Evolutionary conservation across 2,113 vertebrate genomes (phyloP), one percentile per base, ranked within the genome.

Genomic region (Miniopterus natalensis): DNA sequence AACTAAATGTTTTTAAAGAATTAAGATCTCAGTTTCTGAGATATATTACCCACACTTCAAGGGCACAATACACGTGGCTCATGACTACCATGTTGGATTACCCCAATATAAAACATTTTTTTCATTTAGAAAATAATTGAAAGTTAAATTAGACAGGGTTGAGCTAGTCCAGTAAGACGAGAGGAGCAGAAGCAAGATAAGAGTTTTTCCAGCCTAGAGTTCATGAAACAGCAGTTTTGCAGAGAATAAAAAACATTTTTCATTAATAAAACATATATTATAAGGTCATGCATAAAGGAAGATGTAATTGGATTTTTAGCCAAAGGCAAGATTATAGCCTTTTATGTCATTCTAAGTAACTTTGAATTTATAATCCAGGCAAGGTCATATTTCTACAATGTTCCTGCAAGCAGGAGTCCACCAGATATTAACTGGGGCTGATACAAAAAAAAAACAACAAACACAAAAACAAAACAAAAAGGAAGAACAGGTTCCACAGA

Each of bases 221-320:
- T 96, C 79, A 88, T 36, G 36, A 96, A 94, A 63, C 21, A 81
- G 51, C 29, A 91, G n/a, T 92, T 77, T 49, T 40, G 21, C 29
- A 92, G 18, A 95, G 31, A 94, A 94, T 88, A 94, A 74, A 96
- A 91, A 57, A 85, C 23, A 97, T 31, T 96, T 96, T 95, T 93
- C 55, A 96, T 97, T 96, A 97, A 68, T 95, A 96, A 96, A 94
- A 85, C 23, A 88, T 96, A 91, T 94, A 95, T 91, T 81, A 83
- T 91, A 91, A 93, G 74, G 85, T 95, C 80, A 96, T 83, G 27
- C 88, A 45, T 83, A 96, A 89, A 96, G 20, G 83, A 40, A 96
- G 47, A 91, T 88, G 40, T 96, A 96, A 97, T 96, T 97, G 93
- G 31, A 97, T 95, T 96, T 97, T 97, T 94, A 97, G 93, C 91